Base-by-base conservation (phyloP, 2,888 invertebrate species). In the Lasius platythorax region DNA sequence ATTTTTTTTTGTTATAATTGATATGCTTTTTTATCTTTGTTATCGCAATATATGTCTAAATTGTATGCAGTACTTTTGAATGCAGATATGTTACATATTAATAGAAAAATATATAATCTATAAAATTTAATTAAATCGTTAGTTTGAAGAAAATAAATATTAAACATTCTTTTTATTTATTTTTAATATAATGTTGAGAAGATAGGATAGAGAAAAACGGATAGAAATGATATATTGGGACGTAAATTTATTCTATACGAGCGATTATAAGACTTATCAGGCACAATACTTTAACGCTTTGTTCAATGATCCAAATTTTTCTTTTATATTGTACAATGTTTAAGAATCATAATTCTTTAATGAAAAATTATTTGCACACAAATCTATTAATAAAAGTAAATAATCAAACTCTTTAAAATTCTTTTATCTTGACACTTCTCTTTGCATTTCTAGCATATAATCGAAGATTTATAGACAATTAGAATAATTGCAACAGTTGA, bases 241-340 rank as follows among this genome's bases (percentile, higher is more conserved):
- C 11, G 8, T 46, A 58, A 79, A 70, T 68, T 58, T 33, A 70
- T 79, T 68, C 15, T 33, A 58, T 12, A 1, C 5, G 56, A 68
- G 12, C 18, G 56, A 78, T 58, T 78, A 9, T 15, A 46, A 67
- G 23, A 70, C 18, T 79, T n/a, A 9, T 68, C 6, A 8, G 30
- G n/a, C 3, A 23, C 23, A 58, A 11, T 46, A 58, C 70, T 53
- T 37, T 43, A 58, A 61, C 12, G 37, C 5, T 50, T 43, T 61
- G 1, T 61, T 5, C 23, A 79, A 46, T 61, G 11, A n/a, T 5
- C 30, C 15, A 37, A 33, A 18, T 72, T 37, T 37, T 37, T 8
- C 12, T 15, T 78, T 12, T 43, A 9, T 12, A 28, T 50, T 68
- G 1, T 23, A 5, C 9, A 46, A 11, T 18, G 15, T 3, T 64